Conservation (phyloP, 2,888 invertebrate species). For the Ophion slaviceki region DNA sequence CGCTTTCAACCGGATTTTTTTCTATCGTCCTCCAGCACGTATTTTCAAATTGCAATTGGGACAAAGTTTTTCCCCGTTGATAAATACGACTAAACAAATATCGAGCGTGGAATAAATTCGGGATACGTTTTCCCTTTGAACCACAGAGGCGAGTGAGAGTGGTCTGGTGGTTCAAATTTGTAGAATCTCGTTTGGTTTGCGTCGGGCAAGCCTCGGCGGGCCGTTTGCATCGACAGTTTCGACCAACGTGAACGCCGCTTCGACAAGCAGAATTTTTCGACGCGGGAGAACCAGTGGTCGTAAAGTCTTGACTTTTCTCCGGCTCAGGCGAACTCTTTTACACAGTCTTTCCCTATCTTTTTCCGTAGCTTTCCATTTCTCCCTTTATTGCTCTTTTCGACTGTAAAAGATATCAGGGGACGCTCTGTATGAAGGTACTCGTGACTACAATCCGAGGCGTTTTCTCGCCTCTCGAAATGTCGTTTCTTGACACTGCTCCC, state of each 20-base stretch:
- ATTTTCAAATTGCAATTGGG: background rate
- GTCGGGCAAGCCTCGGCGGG: slow-evolving; percentile 9
- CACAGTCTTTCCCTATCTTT: slow-evolving; percentile 6
- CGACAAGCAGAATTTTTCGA: slow-evolving; percentile 42
- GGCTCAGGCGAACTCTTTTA: background rate
- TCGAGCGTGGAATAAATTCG: background rate
- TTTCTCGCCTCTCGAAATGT: slow-evolving; percentile 33
- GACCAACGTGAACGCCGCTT: slow-evolving; percentile 20
- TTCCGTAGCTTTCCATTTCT: background rate
- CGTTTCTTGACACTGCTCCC: slow-evolving; percentile 44
- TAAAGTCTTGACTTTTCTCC: slow-evolving; percentile 37
- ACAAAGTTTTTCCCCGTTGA: background rate
- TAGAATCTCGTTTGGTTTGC: background rate
- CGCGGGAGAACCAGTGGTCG: slow-evolving; percentile 27
- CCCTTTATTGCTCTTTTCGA: slow-evolving; percentile 11
- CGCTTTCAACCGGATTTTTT: background rate
- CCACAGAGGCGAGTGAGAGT: background rate
- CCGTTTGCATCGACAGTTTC: slow-evolving; percentile 24
- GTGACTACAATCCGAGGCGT: slow-evolving; percentile 36
- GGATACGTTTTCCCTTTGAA: background rate
- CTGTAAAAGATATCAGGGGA: slow-evolving; percentile 35
- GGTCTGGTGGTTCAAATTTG: background rate
- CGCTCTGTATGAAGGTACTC: slow-evolving; percentile 36
- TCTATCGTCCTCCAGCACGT: background rate
- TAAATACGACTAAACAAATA: background rate